Evolutionary conservation across 2,888 invertebrate genomes (phyloP).

Genomic region (Xestia sexstrigata): DNA sequence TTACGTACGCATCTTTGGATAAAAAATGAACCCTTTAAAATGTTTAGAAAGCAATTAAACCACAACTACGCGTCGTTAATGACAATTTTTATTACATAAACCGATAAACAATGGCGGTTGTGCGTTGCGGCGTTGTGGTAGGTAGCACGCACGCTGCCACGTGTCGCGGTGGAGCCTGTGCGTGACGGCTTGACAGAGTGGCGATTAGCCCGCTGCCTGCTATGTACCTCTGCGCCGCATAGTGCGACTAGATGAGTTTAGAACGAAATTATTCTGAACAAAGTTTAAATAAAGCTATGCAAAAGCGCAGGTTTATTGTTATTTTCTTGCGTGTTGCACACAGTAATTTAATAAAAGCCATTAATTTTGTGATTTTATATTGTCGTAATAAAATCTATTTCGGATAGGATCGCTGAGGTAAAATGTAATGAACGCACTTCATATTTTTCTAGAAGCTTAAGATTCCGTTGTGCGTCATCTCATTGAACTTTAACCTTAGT

Average conservation of each 20-base stretch:
- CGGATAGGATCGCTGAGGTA: neutral
- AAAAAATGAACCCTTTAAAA: neutral
- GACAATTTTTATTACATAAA: conserved; percentile 63
- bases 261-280: conserved; percentile 14
- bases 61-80: conserved; percentile 33
- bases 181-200: conserved; percentile 84
- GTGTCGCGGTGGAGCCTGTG: conserved; percentile 76
- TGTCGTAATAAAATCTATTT: neutral
- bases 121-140: conserved; percentile 63
- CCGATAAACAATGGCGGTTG: conserved; percentile 52
- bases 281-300: neutral
- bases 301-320: neutral
- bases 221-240: conserved; percentile 48
- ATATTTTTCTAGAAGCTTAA: neutral
- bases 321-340: neutral
- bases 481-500: neutral
- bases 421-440: neutral
- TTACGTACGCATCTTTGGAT: neutral
- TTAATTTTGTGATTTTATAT: neutral
- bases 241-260: conserved; percentile 39
- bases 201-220: conserved; percentile 83
- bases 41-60: conserved; percentile 29
- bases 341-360: neutral
- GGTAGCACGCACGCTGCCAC: conserved; percentile 69
- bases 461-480: neutral